phyloP scores from a whole-genome alignment of 2,113 vertebrate species.

The Athene noctua region DNA sequence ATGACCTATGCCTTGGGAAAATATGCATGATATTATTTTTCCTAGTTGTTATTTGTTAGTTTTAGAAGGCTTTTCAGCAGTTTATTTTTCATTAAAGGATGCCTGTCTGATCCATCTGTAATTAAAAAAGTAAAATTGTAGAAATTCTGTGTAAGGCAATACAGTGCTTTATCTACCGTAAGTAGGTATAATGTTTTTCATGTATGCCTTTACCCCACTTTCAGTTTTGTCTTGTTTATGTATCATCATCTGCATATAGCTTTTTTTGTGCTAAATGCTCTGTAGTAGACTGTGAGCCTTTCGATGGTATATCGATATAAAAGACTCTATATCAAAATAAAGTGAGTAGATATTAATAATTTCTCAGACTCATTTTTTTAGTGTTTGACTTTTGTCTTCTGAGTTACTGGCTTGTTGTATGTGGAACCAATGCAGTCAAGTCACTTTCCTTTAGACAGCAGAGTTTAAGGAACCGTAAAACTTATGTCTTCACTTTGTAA shows the following conservation, averaged over 20 bases:
- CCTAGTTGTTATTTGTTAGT: background rate
- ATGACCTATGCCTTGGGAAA: background rate
- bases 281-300: background rate
- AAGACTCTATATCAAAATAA: background rate
- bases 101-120: background rate
- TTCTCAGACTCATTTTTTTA: background rate
- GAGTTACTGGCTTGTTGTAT: background rate
- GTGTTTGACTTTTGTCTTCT: background rate
- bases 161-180: background rate
- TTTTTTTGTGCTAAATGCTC: background rate
- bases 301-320: background rate
- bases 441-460: background rate
- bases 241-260: background rate
- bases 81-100: constrained; percentile 24
- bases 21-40: background rate
- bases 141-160: background rate
- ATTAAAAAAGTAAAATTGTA: background rate
- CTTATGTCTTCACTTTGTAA: background rate
- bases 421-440: background rate
- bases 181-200: background rate
- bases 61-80: background rate
- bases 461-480: background rate
- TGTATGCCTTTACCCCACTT: background rate
- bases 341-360: background rate
- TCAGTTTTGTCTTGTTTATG: background rate